phyloP scores from a whole-genome alignment of 2,113 vertebrate species.

The Lethenteron reissneri region DNA sequence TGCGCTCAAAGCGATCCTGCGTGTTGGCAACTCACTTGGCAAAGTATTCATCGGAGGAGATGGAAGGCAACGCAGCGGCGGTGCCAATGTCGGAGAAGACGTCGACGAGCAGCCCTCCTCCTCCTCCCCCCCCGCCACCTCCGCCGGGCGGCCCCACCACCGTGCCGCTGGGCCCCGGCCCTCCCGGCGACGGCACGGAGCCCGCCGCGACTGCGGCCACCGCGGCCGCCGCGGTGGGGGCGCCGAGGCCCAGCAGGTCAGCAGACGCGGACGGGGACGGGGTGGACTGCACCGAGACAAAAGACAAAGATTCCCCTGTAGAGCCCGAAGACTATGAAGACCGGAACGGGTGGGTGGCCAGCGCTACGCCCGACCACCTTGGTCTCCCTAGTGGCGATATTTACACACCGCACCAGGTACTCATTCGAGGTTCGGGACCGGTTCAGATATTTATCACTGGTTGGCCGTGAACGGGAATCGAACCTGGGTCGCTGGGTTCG shows the following conservation, averaged over 20 bases:
- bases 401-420: no score
- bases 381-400: no score
- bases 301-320: background rate
- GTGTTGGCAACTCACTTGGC: slow-evolving; percentile 32
- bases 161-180: slow-evolving; percentile 44
- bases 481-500: no score
- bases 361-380: no score
- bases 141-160: slow-evolving; percentile 20
- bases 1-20: no score
- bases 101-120: slow-evolving; percentile 53
- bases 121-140: slow-evolving; percentile 17
- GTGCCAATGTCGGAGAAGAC: slow-evolving; percentile 51
- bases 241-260: slow-evolving; percentile 51
- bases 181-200: slow-evolving; percentile 39
- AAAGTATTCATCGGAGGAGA: slow-evolving; percentile 52
- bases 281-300: slow-evolving; percentile 37
- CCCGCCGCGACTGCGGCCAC: slow-evolving; percentile 12
- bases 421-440: no score
- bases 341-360: no score
- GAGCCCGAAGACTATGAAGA: no score
- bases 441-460: no score
- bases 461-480: no score
- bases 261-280: slow-evolving; percentile 71
- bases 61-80: slow-evolving; percentile 20
- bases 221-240: slow-evolving; percentile 22